Base-by-base conservation (phyloP, 2,113 vertebrate species). In the Pseudorasbora parva region DNA sequence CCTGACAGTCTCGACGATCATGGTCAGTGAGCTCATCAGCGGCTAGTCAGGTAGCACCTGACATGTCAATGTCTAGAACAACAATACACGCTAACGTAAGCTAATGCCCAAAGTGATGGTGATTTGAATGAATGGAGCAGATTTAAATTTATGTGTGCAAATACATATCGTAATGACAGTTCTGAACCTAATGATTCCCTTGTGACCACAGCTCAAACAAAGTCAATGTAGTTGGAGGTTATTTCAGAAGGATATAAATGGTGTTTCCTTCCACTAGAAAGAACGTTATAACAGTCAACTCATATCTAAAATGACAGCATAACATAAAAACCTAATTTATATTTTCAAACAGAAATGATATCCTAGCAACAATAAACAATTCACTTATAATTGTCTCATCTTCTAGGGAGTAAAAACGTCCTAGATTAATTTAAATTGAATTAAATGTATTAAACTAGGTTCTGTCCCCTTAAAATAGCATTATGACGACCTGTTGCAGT, bases 21-120 rank as follows among this genome's bases (percentile, higher is more conserved):
- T 94, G 93, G 93, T 94, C 93, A 93, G 93, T 91, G 92, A 92
- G 89, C 86, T 89, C 93, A 94, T 95, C 92, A 92, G 92, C 89
- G 82, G 87, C 83, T 89, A 92, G 90, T 94, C 93, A 92, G 88
- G 91, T 91, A 91, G 90, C 93, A 92, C 93, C 93, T 90, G 93
- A 89, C 82, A 92, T 88, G 92, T 94, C 93, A 91, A 93, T 93
- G 90, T 89, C 81, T 71, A 66, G 87, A 86, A 86, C 83, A 80
- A 77, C 84, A 37, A 47, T 82, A 81, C 87, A 82, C 8, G 27
- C 41, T 59, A 78, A 80, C 45, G 59, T 82, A 64, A 85, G 79
- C 71, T 80, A 73, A 83, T 89, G 82, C 71, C 64, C 83, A 82
- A 62, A 73, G 86, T 85, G 82, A 82, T 87, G 73, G 41, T 84